These are phyloP conservation scores for Myrmecobius fasciatus DNA, from an alignment of 2,113 vertebrate species.

Conservation along the genomic window DNA sequence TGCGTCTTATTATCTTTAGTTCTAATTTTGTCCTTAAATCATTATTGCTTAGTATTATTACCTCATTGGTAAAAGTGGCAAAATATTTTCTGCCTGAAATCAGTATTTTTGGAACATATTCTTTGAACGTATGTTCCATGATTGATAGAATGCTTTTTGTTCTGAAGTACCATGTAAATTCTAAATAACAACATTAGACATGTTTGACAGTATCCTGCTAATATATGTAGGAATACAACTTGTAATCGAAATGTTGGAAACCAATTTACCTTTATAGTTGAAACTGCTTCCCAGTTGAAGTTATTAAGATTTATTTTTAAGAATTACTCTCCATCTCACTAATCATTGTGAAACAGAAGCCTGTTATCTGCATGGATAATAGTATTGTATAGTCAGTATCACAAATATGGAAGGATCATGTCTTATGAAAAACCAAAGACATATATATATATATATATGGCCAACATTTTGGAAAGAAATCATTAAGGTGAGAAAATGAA, in stretches of 20 bases:
- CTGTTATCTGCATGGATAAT: slow-evolving; percentile 43
- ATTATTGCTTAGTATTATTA: slow-evolving; percentile 30
- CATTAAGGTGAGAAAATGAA: slow-evolving; percentile 5
- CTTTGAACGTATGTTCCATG: slow-evolving; percentile 35
- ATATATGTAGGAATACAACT: slow-evolving; percentile 61
- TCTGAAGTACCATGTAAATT: slow-evolving; percentile 58
- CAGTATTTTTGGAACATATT: background rate
- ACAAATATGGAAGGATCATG: slow-evolving; percentile 54
- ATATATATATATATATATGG: slow-evolving; percentile 42
- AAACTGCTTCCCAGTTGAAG: slow-evolving; percentile 58
- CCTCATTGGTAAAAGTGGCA: slow-evolving; percentile 10
- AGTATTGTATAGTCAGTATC: slow-evolving; percentile 54
- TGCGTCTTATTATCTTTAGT: background rate
- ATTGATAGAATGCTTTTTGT: slow-evolving; percentile 61
- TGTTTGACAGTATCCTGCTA: slow-evolving; percentile 43
- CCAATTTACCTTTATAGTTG: slow-evolving; percentile 60
- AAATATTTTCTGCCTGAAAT: slow-evolving; percentile 30
- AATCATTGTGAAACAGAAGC: slow-evolving; percentile 54
- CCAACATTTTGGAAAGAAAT: slow-evolving; percentile 3
- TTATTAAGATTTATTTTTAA: slow-evolving; percentile 54
- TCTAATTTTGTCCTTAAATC: slow-evolving; percentile 37
- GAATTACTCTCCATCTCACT: slow-evolving; percentile 63
- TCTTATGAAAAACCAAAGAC: slow-evolving; percentile 38
- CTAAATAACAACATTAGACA: slow-evolving; percentile 52
- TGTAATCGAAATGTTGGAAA: slow-evolving; percentile 64